A percentile compares a stretch with the other conserved stretches of the same genome.
These are phyloP conservation scores for Onychorhynchus coronatus DNA, from an alignment of 2,113 vertebrate species.

Conservation along the genomic window DNA sequence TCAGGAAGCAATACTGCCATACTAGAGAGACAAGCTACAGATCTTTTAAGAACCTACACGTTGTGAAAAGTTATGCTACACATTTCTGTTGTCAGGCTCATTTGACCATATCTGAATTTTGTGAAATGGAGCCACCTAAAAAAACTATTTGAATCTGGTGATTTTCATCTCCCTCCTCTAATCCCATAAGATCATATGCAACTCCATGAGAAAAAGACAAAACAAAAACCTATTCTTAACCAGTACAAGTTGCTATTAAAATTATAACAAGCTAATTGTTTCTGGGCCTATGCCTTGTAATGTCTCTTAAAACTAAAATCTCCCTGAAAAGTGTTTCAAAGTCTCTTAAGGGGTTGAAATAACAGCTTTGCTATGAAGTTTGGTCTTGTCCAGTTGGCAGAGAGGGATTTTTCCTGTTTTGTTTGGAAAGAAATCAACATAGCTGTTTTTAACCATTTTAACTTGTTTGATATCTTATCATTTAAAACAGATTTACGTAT, in stretches of 20 bases:
- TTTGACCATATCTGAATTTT: not conserved
- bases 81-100: not conserved
- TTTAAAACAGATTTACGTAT: conserved; percentile 46
- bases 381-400: not conserved
- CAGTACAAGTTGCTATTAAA: not conserved
- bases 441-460: conserved; percentile 41
- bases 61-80: not conserved
- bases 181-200: not conserved
- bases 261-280: not conserved
- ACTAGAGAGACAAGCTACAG: not conserved
- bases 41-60: not conserved
- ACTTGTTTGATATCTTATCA: conserved; percentile 23
- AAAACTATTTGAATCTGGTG: not conserved
- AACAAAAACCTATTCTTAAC: not conserved
- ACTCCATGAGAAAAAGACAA: not conserved
- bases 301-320: not conserved
- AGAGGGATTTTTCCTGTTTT: conserved; percentile 28
- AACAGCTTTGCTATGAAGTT: conserved; percentile 17
- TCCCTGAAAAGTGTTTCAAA: not conserved
- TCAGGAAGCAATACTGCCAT: not conserved
- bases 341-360: not conserved
- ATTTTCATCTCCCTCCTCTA: not conserved
- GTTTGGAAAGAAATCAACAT: conserved; percentile 24
- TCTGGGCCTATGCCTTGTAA: not conserved
- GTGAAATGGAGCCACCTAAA: not conserved